Conservation (phyloP, 2,113 vertebrate genomes). For the Lepisosteus osseus region DNA sequence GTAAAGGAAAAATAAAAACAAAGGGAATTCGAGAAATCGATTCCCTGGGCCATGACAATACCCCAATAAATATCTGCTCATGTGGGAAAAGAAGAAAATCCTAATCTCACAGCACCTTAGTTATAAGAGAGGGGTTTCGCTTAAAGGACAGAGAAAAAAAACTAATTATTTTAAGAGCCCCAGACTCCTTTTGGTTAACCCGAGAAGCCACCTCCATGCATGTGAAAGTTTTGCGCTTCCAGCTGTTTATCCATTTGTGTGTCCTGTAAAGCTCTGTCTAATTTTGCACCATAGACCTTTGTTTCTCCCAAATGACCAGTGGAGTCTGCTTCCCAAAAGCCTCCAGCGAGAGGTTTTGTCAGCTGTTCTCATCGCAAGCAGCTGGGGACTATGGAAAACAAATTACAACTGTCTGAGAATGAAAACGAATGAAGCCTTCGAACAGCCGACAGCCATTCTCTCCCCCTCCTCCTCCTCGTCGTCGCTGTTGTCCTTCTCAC, state of each 20-base stretch:
- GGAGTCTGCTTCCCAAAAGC: conserved; percentile 62
- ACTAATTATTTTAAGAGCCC: conserved; percentile 15
- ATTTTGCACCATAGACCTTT: conserved; percentile 41
- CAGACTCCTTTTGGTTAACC: conserved; percentile 1
- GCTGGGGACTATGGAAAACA: conserved; percentile 54
- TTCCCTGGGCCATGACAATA: no score
- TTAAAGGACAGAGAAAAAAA: background rate
- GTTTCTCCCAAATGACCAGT: conserved; percentile 47
- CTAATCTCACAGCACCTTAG: no score
- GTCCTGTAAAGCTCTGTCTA: conserved; percentile 34
- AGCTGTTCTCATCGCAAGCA: conserved; percentile 69
- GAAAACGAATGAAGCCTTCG: conserved; percentile 18
- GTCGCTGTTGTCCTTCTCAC: background rate
- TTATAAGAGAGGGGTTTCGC: no score
- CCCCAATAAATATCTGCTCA: no score
- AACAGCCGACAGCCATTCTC: conserved; percentile 13
- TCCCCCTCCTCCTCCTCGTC: background rate
- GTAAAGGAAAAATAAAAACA: no score
- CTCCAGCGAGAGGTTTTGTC: conserved; percentile 57
- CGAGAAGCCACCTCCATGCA: conserved; percentile 16
- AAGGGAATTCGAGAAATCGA: no score
- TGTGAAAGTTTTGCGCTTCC: conserved; percentile 39
- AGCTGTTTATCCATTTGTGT: conserved; percentile 64
- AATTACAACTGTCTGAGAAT: conserved; percentile 41
- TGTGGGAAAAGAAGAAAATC: no score